Percentiles rank a stretch among this genome's conserved stretches.
These are phyloP conservation scores for Hyles lineata DNA, from an alignment of 2,888 invertebrate genomes.

Conservation along the genomic window DNA sequence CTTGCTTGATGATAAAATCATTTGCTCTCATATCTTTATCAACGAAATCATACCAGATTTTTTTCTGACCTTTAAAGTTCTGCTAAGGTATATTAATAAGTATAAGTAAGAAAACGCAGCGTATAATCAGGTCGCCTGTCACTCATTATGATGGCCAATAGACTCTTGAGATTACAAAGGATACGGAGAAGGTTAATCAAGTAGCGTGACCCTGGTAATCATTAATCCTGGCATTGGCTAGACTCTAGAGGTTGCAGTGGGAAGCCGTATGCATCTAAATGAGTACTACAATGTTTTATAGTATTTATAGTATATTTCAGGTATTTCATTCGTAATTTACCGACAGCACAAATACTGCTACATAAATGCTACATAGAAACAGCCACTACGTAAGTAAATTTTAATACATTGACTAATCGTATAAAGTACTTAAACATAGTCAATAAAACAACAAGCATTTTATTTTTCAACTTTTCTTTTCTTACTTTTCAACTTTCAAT, in stretches of 20 bases:
- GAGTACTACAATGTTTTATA: not conserved
- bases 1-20: too few relatives aligned
- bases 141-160: not conserved
- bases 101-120: too few relatives aligned
- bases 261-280: not conserved
- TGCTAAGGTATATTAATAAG: too few relatives aligned
- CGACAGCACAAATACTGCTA: not conserved
- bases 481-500: too few relatives aligned
- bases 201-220: not conserved
- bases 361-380: not conserved
- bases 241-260: not conserved
- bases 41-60: too few relatives aligned
- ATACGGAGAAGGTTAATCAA: not conserved
- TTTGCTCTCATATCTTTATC: too few relatives aligned
- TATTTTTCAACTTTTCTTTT: too few relatives aligned
- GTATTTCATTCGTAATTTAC: slow-evolving; percentile 1
- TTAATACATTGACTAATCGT: not conserved
- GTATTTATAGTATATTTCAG: slow-evolving; percentile 1
- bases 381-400: not conserved
- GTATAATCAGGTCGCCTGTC: not conserved
- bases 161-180: slow-evolving; percentile 3
- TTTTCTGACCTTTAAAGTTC: too few relatives aligned
- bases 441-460: too few relatives aligned
- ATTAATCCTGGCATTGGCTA: slow-evolving; percentile 1
- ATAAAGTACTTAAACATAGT: too few relatives aligned